phyloP scores from a whole-genome alignment of 2,797 vertebrate species.

The Melanogrammus aeglefinus region DNA sequence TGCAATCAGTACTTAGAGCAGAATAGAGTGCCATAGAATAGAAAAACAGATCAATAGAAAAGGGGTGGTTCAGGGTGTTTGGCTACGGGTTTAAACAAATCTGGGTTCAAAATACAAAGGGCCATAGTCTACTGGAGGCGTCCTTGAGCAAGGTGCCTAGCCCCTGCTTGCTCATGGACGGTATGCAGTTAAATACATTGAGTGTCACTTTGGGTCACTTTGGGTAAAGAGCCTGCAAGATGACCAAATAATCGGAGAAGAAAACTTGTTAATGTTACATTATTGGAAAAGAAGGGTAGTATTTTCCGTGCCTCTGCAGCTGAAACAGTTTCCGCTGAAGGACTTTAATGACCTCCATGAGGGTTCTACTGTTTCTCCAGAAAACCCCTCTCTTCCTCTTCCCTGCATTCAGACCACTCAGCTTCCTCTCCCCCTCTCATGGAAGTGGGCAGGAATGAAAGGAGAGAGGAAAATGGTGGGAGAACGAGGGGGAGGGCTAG shows the following conservation, averaged over 20 bases:
- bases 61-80: not conserved
- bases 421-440: slow-evolving; percentile 49
- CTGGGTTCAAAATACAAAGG: not conserved
- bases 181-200: not conserved
- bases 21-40: not conserved
- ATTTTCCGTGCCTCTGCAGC: not conserved
- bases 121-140: not conserved
- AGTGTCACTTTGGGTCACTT: not conserved
- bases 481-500: slow-evolving; percentile 2
- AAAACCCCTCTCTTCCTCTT: slow-evolving; percentile 11
- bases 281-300: not conserved
- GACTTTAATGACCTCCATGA: slow-evolving; percentile 27
- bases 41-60: not conserved
- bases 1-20: slow-evolving; percentile 19
- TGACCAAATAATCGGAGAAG: not conserved
- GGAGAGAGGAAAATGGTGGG: slow-evolving; percentile 25
- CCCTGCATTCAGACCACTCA: slow-evolving; percentile 9
- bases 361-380: slow-evolving; percentile 32
- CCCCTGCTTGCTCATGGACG: not conserved
- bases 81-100: not conserved
- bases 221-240: not conserved
- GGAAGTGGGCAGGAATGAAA: slow-evolving; percentile 53
- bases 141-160: not conserved
- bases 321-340: slow-evolving; percentile 6
- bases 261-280: not conserved